Evolutionary conservation across 2,113 vertebrate species (phyloP).

Genomic region (Brachyistius frenatus): DNA sequence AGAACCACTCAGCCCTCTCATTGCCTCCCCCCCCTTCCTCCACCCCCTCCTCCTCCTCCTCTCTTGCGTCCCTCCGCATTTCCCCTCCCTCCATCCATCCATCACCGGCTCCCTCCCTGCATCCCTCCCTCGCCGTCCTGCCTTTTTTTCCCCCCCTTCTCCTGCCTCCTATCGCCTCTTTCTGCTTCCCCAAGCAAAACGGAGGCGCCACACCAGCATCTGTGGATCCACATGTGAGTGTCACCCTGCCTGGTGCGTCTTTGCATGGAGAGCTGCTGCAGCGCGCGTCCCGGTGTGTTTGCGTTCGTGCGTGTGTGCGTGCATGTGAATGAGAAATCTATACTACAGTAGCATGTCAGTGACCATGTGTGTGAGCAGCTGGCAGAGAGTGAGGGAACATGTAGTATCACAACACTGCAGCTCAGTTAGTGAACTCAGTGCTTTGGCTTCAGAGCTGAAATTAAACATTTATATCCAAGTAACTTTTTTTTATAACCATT

Average conservation of each 20-base stretch:
- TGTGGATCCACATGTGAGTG: constrained; percentile 81
- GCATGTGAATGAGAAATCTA: constrained; percentile 32
- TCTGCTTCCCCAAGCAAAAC: constrained; percentile 85
- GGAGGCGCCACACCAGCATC: constrained; percentile 69
- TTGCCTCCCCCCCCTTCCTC: constrained; percentile 50
- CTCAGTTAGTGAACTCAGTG: constrained; percentile 4
- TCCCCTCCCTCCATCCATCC: constrained; percentile 65
- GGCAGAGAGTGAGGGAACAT: constrained; percentile 34
- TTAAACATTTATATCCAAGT: constrained; percentile 25
- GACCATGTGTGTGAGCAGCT: constrained; percentile 59
- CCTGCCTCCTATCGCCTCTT: constrained; percentile 78
- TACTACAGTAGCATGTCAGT: constrained; percentile 49
- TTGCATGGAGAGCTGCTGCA: constrained; percentile 35
- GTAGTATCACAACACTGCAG: constrained; percentile 39
- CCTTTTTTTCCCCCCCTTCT: constrained; percentile 40
- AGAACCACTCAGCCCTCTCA: constrained; percentile 82
- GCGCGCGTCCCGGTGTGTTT: neutral
- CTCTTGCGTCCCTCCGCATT: constrained; percentile 58
- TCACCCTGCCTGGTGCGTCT: constrained; percentile 66
- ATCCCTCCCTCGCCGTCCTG: constrained; percentile 67
- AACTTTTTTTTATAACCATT: constrained; percentile 43
- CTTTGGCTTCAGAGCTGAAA: constrained; percentile 25
- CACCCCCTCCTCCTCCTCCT: constrained; percentile 8
- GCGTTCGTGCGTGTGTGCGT: neutral
- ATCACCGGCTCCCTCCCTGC: constrained; percentile 56